A percentile compares a stretch with the other conserved stretches of the same genome.
phyloP scores from a whole-genome alignment of 2,888 invertebrate genomes.

The Zele albiditarsus region DNA sequence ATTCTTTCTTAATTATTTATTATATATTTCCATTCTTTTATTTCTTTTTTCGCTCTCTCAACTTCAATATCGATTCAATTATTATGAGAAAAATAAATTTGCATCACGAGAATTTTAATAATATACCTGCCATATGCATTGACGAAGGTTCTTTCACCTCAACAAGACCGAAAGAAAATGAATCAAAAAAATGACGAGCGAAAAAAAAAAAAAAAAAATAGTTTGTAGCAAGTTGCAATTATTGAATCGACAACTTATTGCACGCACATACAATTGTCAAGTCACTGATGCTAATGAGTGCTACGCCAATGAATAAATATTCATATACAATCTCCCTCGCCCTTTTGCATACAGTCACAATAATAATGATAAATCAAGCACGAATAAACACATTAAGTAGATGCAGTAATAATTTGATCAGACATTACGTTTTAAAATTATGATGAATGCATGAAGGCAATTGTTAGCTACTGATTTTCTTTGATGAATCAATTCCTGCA shows the following conservation, averaged over 20 bases:
- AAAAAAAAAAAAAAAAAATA: slow-evolving; percentile 18
- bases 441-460: slow-evolving; percentile 1
- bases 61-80: not conserved
- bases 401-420: slow-evolving; percentile 13
- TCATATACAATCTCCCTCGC: not conserved
- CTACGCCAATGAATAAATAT: slow-evolving; percentile 41
- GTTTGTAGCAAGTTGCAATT: slow-evolving; percentile 45
- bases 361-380: not conserved
- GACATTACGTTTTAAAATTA: slow-evolving; percentile 13
- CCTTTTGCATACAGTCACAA: not conserved
- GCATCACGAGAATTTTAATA: slow-evolving; percentile 56
- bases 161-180: slow-evolving; percentile 15
- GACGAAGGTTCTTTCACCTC: slow-evolving; percentile 20
- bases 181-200: not conserved
- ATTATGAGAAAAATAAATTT: slow-evolving; percentile 25
- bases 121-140: slow-evolving; percentile 45
- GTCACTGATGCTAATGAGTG: slow-evolving; percentile 50
- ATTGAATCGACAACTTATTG: slow-evolving; percentile 46
- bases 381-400: slow-evolving; percentile 6
- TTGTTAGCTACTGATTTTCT: slow-evolving; percentile 28
- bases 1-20: not conserved
- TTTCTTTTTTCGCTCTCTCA: not conserved
- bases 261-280: slow-evolving; percentile 40
- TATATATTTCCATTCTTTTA: no score
- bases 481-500: slow-evolving; percentile 13